These are phyloP conservation scores for Ceyx cyanopectus DNA, from an alignment of 2,113 vertebrate species.

Conservation along the genomic window DNA sequence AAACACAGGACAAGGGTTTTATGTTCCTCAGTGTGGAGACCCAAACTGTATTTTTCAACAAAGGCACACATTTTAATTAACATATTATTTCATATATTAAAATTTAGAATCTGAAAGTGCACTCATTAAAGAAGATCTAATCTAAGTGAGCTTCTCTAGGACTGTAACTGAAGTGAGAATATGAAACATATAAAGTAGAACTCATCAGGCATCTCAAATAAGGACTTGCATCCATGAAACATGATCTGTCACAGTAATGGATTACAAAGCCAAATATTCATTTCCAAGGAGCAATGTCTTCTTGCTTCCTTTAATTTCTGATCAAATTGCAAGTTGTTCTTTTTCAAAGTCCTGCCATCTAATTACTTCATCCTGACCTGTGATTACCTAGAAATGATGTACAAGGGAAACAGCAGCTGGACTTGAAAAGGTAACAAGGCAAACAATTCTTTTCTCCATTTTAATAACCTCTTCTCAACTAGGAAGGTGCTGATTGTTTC, in stretches of 20 bases:
- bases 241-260: background rate
- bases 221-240: background rate
- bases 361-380: constrained; percentile 14
- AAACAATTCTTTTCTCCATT: constrained; percentile 46
- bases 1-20: background rate
- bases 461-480: constrained; percentile 13
- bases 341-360: constrained; percentile 25
- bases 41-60: background rate
- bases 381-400: constrained; percentile 20
- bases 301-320: background rate
- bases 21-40: background rate
- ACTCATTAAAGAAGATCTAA: background rate
- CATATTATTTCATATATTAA: background rate
- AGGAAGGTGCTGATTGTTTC: background rate
- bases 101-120: background rate
- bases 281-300: background rate
- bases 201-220: background rate
- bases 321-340: background rate
- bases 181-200: background rate
- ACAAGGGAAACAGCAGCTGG: background rate
- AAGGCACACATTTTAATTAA: background rate
- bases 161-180: background rate
- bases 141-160: background rate
- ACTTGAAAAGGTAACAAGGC: background rate
- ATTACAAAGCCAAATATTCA: background rate